Evolutionary conservation across 2,888 invertebrate genomes (phyloP), one percentile per base, ranked within the genome.

Genomic region (Cryptocephalus moraei): DNA sequence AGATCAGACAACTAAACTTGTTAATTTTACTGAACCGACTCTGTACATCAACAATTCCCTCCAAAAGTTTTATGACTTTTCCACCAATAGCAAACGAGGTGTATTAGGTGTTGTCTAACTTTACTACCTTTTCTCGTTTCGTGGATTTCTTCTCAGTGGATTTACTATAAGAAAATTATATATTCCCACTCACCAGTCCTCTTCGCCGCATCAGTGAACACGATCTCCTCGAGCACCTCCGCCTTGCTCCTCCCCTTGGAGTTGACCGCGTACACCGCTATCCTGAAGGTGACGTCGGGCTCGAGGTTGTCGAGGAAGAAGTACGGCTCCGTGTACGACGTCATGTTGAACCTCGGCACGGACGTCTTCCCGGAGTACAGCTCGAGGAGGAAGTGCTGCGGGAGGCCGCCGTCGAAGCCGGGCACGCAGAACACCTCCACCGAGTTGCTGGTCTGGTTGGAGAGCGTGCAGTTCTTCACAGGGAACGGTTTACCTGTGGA

Each of bases 361-460:
- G 58, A 70, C 55, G 62, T 73, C 56, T 65, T 73, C 55, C 57
- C 66, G 53, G 68, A 70, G 72, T 81, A 86, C 57, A 90, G 79
- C 73, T 91, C 90, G 55, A 91, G 77, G 45, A 88, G 76, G 75
- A 91, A 91, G 67, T 79, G 78, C 74, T 91, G 91, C 49, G 90
- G 88, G 62, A 91, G 79, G 55, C 91, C 91, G 49, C 91, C 91
- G 73, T 91, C 91, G 73, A 90, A 91, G 58, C 88, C 88, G 22
- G 88, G 76, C 63, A 84, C 78, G 69, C 91, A 91, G 62, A 81
- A 81, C 57, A 91, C 86, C 49, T 71, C 70, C 58, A 87, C 86
- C 50, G 86, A 85, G 60, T 84, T 86, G 62, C 84, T 82, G 11
- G 91, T 91, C 68, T 87, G 86, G 72, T 91, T 91, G 69, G 84